Base-by-base conservation (phyloP, 2,113 vertebrate species). In the Spizaetus ornatus region DNA sequence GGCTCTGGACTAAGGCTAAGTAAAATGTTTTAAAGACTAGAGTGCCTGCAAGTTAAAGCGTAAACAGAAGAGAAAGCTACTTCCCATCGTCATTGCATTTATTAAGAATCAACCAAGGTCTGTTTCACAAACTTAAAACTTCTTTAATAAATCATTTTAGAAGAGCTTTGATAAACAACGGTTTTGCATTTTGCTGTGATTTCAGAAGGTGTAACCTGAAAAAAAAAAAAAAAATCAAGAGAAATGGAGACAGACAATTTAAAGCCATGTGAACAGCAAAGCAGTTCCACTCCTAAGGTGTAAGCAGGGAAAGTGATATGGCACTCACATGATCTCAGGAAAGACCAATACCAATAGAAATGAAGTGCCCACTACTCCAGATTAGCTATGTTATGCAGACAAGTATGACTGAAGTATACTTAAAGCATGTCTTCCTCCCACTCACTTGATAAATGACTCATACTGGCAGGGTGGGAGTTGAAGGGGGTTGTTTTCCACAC, bases 231-330 rank as follows among this genome's bases (percentile, higher is more conserved):
- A 40, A 31, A 25, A n/a, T 6, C 16, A 13, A 13, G 16, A 72
- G 61, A 67, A 88, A 77, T 1, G 3, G 62, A 72, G 47, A 71
- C 26, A 73, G 45, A 29, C 50, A 71, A 69, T n/a, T 72, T n/a
- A 76, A 78, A 89, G n/a, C 11, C 85, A 73, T 0, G 0, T 21
- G 65, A 89, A 69, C 5, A 32, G 34, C 48, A 86, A 65, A 47
- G 74, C 8, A 72, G 52, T 72, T 38, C 18, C 73, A 25, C 13
- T 48, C 32, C 47, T 29, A 45, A 40, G 15, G 43, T 25, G 21
- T 43, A 43, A 45, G 27, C 18, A 63, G 19, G 43, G 31, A 90
- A 88, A 80, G 43, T 2, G 6, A 67, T 47, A 76, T 0, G 0
- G 36, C 43, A 79, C 27, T 42, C 8, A 3, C 1, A 1, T 13